Evolutionary conservation across 1,140 invertebrate species (phyloP).

Genomic region (Prorops nasuta): DNA sequence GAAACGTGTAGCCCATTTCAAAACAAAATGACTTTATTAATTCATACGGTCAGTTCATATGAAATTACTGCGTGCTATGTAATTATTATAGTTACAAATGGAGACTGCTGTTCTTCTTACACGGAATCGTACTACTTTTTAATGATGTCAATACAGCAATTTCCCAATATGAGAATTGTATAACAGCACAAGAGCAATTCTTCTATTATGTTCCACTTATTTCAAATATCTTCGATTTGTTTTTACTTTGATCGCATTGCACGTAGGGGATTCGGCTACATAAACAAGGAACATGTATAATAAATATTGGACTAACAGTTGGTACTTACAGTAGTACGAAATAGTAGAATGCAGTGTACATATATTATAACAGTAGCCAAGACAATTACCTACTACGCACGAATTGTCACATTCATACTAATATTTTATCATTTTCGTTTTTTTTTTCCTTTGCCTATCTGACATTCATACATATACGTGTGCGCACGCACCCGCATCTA

Average conservation of each 20-base stretch:
- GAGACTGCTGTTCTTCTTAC: slow-evolving; percentile 11
- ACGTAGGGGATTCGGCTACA: slow-evolving; percentile 24
- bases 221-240: not conserved
- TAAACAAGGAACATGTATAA: slow-evolving; percentile 46
- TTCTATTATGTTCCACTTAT: too few species aligned
- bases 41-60: slow-evolving; percentile 31
- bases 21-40: slow-evolving; percentile 30
- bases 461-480: not conserved
- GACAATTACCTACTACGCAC: slow-evolving; percentile 32
- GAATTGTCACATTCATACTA: slow-evolving; percentile 26
- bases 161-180: slow-evolving; percentile 9
- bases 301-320: slow-evolving; percentile 44
- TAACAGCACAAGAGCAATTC: too few species aligned
- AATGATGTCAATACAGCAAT: slow-evolving; percentile 3
- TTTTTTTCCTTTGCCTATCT: not conserved
- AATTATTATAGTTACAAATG: slow-evolving; percentile 29
- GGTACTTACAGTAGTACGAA: slow-evolving; percentile 41
- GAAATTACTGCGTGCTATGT: slow-evolving; percentile 32
- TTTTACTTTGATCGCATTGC: slow-evolving; percentile 31
- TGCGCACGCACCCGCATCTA: slow-evolving; percentile 2
- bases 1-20: slow-evolving; percentile 4
- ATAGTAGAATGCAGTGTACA: slow-evolving; percentile 42
- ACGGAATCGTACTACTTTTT: slow-evolving; percentile 2
- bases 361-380: slow-evolving; percentile 38
- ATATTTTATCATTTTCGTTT: slow-evolving; percentile 9